These are phyloP conservation scores for Troides aeacus DNA, from an alignment of 2,888 invertebrate species.

Conservation along the genomic window DNA sequence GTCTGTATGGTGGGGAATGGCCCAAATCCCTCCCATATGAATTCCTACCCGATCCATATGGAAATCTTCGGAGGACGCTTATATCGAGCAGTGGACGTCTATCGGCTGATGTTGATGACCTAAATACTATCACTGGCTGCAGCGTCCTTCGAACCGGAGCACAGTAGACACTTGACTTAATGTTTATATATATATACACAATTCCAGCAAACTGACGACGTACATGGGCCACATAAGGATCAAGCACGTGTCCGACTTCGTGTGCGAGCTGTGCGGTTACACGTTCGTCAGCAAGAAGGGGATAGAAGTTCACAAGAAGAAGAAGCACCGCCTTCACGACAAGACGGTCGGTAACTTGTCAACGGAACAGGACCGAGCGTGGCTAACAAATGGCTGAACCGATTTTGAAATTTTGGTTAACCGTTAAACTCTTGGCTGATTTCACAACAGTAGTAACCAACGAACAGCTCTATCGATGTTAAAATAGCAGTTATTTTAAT, in stretches of 20 bases:
- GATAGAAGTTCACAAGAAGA: constrained; percentile 61
- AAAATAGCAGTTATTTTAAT: neutral
- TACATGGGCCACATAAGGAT: constrained; percentile 52
- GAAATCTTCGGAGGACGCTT: too few species aligned
- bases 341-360: constrained; percentile 41
- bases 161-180: too few species aligned
- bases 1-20: too few species aligned
- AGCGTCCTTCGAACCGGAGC: too few species aligned
- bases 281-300: constrained; percentile 51
- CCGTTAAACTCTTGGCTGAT: too few species aligned
- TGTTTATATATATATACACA: neutral
- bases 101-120: too few species aligned
- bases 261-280: constrained; percentile 50
- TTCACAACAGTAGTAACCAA: neutral
- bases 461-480: neutral
- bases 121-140: too few species aligned
- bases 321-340: constrained; percentile 57
- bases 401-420: neutral
- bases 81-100: too few species aligned
- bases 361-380: neutral
- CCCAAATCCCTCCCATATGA: too few species aligned
- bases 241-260: constrained; percentile 52
- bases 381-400: neutral
- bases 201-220: constrained; percentile 63
- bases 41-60: too few species aligned